Base-by-base conservation (phyloP, 2,888 invertebrate genomes). In the Drosophila lutescens region DNA sequence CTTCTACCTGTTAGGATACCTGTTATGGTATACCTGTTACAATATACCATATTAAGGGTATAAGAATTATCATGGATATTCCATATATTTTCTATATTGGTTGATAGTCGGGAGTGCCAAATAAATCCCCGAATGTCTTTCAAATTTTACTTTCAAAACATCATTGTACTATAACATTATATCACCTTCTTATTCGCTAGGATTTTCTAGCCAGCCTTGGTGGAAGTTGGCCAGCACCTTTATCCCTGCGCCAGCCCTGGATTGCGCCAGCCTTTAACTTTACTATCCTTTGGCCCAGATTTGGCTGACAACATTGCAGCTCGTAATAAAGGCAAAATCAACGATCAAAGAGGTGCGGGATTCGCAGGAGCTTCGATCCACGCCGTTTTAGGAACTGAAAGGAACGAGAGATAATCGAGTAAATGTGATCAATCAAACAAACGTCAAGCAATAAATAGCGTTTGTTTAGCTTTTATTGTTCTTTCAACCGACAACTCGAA, bases 361-460 rank as follows among this genome's bases (percentile, higher is more conserved):
- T 61, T 47, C 77, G 80, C 2, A 82, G 50, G 6, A 78, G 34
- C 44, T 79, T 86, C 9, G 68, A 59, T 20, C 68, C 58, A 15
- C 83, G 86, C 53, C 71, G 46, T 58, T 83, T 86, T 61, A 83
- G 68, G 57, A 86, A 80, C 83, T 83, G 79, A 54, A 76, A 59
- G 8, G 15, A 49, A n/a, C 3, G 0, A 54, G 9, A 32, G n/a
- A 53, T 17, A 40, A 32, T 44, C 32, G 51, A 61, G 17, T 12
- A 49, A 12, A 13, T n/a, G 10, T 47, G 15, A 30, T 30, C 13
- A 47, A 30, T 32, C 1, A 32, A 49, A 49, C 3, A 12, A 32
- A 17, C 12, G 17, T 2, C 3, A 44, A 50, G n/a, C n/a, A 13
- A 30, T 26, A 43, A 12, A 20, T 40, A 56, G 51, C 61, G 56